Evolutionary conservation across 53 echinoderm and acorn worm genomes (phyloP).

Genomic region (Stichopus horrens): DNA sequence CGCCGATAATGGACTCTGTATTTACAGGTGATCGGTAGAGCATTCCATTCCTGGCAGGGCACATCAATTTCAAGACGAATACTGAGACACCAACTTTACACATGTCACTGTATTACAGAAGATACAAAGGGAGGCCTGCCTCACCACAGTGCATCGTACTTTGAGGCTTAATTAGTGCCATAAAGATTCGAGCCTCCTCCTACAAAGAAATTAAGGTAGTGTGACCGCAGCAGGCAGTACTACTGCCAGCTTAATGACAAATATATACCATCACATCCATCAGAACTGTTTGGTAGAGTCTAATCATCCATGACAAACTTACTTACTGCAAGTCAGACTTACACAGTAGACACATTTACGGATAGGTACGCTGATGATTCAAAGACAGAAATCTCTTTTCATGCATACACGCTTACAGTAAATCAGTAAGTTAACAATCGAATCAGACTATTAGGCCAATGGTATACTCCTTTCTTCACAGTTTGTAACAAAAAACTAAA

Average conservation of each 20-base stretch:
- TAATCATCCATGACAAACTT: background rate
- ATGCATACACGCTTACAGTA: too few species aligned
- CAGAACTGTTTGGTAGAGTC: background rate
- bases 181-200: background rate
- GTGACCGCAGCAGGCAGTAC: constrained; percentile 10
- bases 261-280: background rate
- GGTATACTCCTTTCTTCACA: too few species aligned
- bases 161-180: background rate
- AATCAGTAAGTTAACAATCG: too few species aligned
- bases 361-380: too few species aligned
- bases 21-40: constrained; percentile 11
- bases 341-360: too few species aligned
- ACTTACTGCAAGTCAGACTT: too few species aligned
- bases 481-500: too few species aligned
- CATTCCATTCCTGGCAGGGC: constrained; percentile 3
- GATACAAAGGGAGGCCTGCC: background rate
- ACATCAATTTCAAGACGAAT: background rate
- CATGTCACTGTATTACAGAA: background rate
- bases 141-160: background rate
- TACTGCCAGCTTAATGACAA: constrained; percentile 4
- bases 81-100: background rate
- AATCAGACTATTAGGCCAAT: too few species aligned
- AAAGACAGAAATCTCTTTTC: too few species aligned
- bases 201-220: too few species aligned
- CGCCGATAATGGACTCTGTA: background rate